These are phyloP conservation scores for Altica lythri DNA, from an alignment of 2,888 invertebrate species.

Conservation along the genomic window DNA sequence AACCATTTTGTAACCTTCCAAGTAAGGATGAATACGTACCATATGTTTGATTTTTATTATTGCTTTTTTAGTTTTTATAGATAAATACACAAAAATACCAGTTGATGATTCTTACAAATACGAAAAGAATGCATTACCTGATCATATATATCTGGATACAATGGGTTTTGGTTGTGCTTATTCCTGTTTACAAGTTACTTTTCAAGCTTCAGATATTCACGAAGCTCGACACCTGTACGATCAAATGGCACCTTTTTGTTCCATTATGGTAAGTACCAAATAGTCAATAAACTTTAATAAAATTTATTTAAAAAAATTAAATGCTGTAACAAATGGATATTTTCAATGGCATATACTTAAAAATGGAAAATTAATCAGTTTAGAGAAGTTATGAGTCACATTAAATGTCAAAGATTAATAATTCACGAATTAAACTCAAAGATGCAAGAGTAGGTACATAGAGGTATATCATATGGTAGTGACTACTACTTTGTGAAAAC, in stretches of 20 bases:
- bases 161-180: slow-evolving; percentile 99
- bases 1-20: slow-evolving; percentile 97
- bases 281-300: neutral
- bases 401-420: too few relatives aligned
- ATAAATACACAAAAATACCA: slow-evolving; percentile 82
- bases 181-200: slow-evolving; percentile 93
- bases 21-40: slow-evolving; percentile 72
- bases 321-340: too few relatives aligned
- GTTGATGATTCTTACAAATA: slow-evolving; percentile 74
- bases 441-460: too few relatives aligned
- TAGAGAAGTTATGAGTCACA: too few relatives aligned
- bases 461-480: too few relatives aligned
- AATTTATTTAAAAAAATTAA: too few relatives aligned
- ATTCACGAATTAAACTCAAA: too few relatives aligned
- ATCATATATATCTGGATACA: slow-evolving; percentile 97
- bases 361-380: too few relatives aligned
- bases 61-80: slow-evolving; percentile 81
- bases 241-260: slow-evolving; percentile 94
- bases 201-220: slow-evolving; percentile 93
- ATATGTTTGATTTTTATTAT: too few relatives aligned
- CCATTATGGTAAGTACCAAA: slow-evolving; percentile 79
- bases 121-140: slow-evolving; percentile 74
- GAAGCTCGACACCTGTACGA: slow-evolving; percentile 97
- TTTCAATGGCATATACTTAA: too few relatives aligned
- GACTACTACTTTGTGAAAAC: too few relatives aligned